Evolutionary conservation across 2,797 vertebrate species (phyloP), one percentile per base, ranked within the genome.

Genomic region (Scarus forsteni): DNA sequence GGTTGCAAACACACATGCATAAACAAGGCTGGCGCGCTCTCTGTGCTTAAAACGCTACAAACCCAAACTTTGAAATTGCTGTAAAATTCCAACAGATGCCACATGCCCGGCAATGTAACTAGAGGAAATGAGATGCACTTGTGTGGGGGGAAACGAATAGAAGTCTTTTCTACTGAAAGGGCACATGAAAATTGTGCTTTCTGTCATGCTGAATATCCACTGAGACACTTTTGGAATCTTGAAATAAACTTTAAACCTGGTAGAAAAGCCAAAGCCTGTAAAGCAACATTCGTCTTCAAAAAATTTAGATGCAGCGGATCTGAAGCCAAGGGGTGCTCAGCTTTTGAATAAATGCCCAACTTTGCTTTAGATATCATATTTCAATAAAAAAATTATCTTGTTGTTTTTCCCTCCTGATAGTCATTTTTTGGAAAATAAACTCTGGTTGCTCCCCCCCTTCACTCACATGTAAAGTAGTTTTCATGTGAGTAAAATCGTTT

Each of bases 31-130:
- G 16, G 70, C 45, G 16, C 66, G 45, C 75, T 70, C 36, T 54
- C 60, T 50, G 60, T 71, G 79, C 75, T 85, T 83, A 58, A 86
- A 81, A 85, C 65, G 67, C 78, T 63, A 61, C 77, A 85, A 85
- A 88, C 70, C 73, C 62, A 71, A 81, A 85, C 77, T 78, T 84
- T 66, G 66, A 89, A 88, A 87, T 69, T 72, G 77, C 67, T 76
- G 80, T 83, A 75, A 85, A 85, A 85, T 75, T 70, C 77, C 69
- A 84, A 84, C 87, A 85, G 81, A 87, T 84, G 81, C 70, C 80
- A 80, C 62, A 70, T 61, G 76, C 75, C 69, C 44, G 27, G 75
- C 62, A 35, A 79, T 65, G 81, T 65, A 76, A 88, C 67, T 45
- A 19, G 70, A 84, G 77, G 84, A 86, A 77, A 90, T 81, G 64